These are phyloP conservation scores for Periphyllus acericola DNA, from an alignment of 2,888 invertebrate species.

Conservation along the genomic window DNA sequence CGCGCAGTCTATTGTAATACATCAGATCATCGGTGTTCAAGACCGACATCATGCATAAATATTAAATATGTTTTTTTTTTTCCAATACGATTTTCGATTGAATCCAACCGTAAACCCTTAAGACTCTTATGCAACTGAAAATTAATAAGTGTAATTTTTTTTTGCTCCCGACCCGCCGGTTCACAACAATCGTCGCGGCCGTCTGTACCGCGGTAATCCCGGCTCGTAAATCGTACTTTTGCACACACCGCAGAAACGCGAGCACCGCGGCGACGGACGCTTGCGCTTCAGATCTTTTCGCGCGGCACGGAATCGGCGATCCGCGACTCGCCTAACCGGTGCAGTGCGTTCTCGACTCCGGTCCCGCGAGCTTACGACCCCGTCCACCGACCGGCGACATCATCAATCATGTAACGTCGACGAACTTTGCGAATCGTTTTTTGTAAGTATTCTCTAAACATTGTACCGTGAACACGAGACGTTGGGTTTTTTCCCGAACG, in stretches of 20 bases:
- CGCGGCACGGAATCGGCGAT: background rate
- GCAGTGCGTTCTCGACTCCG: constrained; percentile 46
- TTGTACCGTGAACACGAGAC: too few species aligned
- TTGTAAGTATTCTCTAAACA: constrained; percentile 17
- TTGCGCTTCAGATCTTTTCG: constrained; percentile 33
- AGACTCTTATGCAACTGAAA: background rate
- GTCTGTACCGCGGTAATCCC: background rate
- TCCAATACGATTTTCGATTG: background rate
- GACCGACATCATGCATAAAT: background rate
- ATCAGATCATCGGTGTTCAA: background rate
- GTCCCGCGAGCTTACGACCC: constrained; percentile 2
- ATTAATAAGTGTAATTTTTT: background rate
- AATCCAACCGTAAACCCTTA: background rate
- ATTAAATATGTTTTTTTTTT: background rate
- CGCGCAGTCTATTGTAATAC: too few species aligned
- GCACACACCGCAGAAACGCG: background rate
- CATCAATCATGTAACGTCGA: background rate
- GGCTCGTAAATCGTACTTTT: constrained; percentile 1
- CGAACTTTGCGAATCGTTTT: constrained; percentile 4
- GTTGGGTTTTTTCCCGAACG: too few species aligned
- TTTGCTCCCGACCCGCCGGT: background rate
- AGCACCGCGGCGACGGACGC: background rate
- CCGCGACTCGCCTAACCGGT: constrained; percentile 19
- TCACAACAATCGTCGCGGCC: background rate
- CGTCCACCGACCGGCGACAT: background rate